These are phyloP conservation scores for Morone saxatilis DNA, from an alignment of 2,113 vertebrate species.

Conservation along the genomic window DNA sequence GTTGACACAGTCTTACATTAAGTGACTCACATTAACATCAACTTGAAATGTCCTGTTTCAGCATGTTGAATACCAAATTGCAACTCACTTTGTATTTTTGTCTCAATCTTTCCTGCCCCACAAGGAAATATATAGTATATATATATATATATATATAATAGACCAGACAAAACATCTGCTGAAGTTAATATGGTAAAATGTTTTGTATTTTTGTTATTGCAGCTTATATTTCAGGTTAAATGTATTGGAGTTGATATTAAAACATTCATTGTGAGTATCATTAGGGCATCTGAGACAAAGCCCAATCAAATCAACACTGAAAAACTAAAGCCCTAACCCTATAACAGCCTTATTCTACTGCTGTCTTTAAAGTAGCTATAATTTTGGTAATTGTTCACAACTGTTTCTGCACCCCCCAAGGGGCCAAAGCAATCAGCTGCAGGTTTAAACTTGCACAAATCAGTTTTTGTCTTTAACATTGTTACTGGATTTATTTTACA, in stretches of 20 bases:
- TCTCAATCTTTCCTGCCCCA: conserved; percentile 16
- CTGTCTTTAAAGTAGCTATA: too few relatives aligned
- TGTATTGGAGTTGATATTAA: neutral
- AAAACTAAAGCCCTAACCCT: neutral
- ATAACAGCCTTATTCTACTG: too few relatives aligned
- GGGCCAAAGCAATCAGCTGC: neutral
- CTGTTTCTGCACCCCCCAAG: too few relatives aligned
- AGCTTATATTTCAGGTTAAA: neutral
- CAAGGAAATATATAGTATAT: conserved; percentile 3
- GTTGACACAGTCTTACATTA: conserved; percentile 2
- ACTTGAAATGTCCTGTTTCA: conserved; percentile 44
- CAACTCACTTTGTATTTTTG: neutral
- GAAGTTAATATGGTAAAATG: neutral
- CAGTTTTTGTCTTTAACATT: neutral
- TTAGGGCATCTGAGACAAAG: neutral
- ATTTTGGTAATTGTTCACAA: too few relatives aligned
- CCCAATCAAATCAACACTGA: neutral
- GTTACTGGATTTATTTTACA: too few relatives aligned
- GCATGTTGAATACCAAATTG: conserved; percentile 25
- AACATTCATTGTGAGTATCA: neutral
- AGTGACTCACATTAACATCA: conserved; percentile 32
- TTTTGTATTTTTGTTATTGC: too few relatives aligned
- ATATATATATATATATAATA: too few relatives aligned
- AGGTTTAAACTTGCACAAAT: neutral
- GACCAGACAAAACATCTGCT: conserved; percentile 14